Evolutionary conservation across 2,797 vertebrate species (phyloP).

Genomic region (Sparus aurata): DNA sequence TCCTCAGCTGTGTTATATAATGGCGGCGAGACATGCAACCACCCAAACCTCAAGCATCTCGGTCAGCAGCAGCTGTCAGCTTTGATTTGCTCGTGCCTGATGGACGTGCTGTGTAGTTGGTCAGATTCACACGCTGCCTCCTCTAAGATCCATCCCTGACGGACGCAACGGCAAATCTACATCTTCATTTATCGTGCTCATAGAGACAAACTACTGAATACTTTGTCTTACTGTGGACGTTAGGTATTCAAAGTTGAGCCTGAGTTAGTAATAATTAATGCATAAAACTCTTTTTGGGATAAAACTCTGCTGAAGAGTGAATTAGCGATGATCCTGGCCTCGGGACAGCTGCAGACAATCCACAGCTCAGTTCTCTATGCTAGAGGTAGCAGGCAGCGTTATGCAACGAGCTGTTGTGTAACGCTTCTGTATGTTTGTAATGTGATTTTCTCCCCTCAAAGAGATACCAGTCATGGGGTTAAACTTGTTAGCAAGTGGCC

Average conservation of each 20-base stretch:
- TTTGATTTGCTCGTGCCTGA: slow-evolving; percentile 48
- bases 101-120: slow-evolving; percentile 36
- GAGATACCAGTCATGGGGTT: slow-evolving; percentile 72
- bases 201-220: background rate
- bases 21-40: slow-evolving; percentile 25
- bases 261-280: slow-evolving; percentile 2
- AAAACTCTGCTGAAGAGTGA: slow-evolving; percentile 29
- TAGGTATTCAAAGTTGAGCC: background rate
- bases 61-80: slow-evolving; percentile 59
- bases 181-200: background rate
- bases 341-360: slow-evolving; percentile 64
- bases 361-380: slow-evolving; percentile 55
- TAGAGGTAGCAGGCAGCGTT: slow-evolving; percentile 71
- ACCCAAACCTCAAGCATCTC: slow-evolving; percentile 38
- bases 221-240: background rate
- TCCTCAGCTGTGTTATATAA: slow-evolving; percentile 57
- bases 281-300: slow-evolving; percentile 18
- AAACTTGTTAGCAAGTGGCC: slow-evolving; percentile 70
- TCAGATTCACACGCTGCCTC: slow-evolving; percentile 17
- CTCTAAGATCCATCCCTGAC: slow-evolving; percentile 12
- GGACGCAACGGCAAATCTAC: background rate
- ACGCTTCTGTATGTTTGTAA: slow-evolving; percentile 70
- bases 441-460: slow-evolving; percentile 75
- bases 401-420: slow-evolving; percentile 81
- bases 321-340: slow-evolving; percentile 38